Conservation (phyloP, 2,888 invertebrate species). For the Tenthredo livida region DNA sequence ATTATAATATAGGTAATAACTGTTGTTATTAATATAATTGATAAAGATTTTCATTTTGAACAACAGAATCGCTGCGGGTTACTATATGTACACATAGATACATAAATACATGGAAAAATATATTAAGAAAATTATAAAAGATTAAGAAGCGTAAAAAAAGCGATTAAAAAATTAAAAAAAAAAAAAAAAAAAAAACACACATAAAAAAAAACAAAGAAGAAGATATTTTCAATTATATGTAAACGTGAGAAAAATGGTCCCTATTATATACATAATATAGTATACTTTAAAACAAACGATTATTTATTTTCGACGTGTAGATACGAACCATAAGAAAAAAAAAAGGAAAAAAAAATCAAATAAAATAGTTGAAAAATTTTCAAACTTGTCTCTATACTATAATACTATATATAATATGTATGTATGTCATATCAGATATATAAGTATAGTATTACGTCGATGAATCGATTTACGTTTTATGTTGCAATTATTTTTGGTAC, state of each 20-base stretch:
- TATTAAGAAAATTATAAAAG: neutral
- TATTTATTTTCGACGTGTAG: slow-evolving; percentile 9
- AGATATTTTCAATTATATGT: slow-evolving; percentile 3
- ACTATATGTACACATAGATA: neutral
- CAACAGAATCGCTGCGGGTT: neutral
- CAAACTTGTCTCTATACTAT: neutral
- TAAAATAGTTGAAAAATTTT: slow-evolving; percentile 1
- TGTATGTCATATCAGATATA: too few relatives aligned
- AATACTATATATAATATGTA: too few relatives aligned
- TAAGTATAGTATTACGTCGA: too few relatives aligned
- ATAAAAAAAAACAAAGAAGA: neutral
- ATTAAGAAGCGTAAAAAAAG: too few relatives aligned
- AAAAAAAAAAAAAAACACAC: neutral
- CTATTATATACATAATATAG: neutral
- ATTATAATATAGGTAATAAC: neutral
- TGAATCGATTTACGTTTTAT: too few relatives aligned
- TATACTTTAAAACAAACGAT: neutral
- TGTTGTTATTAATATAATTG: neutral
- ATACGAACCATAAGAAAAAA: neutral
- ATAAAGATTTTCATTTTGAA: neutral
- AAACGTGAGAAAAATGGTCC: neutral
- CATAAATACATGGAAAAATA: neutral
- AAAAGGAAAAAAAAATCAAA: neutral
- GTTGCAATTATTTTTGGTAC: too few relatives aligned
- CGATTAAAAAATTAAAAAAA: neutral